Evolutionary conservation across 1,140 invertebrate genomes (phyloP), one percentile per base, ranked within the genome.

Genomic region (Diplogasteroides magnus): DNA sequence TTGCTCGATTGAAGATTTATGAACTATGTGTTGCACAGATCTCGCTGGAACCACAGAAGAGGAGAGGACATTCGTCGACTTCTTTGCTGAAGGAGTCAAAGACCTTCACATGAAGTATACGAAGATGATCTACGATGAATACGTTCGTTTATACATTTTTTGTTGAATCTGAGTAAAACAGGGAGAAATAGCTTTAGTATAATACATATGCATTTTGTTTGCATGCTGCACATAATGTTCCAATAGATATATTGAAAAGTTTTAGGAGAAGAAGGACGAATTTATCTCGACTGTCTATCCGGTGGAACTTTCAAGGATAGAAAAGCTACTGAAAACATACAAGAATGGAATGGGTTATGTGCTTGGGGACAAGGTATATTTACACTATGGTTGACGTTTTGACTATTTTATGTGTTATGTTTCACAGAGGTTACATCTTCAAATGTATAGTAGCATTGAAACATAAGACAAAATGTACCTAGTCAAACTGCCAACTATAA

Each of bases 111-210:
- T 14, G 3, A 31, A 61, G 6, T 83, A 82, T 29, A 66, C 73
- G 1, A 74, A 71, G 23, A 68, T 83, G 65, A 82, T 83, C 62
- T 83, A 83, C 68, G 63, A 69, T 2, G 77, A 82, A 32, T 83
- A 82, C 74, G 82, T 82, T 70, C 71, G 81, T 67, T 15, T 15
- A 25, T 67, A 6, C 55, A 63, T 32, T 6, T 59, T 61, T 1
- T 64, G 19, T 67, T 64, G 56, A 48, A 13, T 74, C 62, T 23
- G 59, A 82, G n/a, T n/a, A n/a, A n/a, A n/a, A n/a, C n/a, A n/a
- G n/a, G n/a, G n/a, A n/a, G 19, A 19, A 31, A 3, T 56, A 48
- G 2, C 64, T 25, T 68, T 65, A 78, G 79, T 19, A 48, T 48
- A 48, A 48, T 48, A 48, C 6, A 48, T 48, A 19, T 48, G 6